phyloP scores from a whole-genome alignment of 2,888 invertebrate species.

The Trisateles emortualis region DNA sequence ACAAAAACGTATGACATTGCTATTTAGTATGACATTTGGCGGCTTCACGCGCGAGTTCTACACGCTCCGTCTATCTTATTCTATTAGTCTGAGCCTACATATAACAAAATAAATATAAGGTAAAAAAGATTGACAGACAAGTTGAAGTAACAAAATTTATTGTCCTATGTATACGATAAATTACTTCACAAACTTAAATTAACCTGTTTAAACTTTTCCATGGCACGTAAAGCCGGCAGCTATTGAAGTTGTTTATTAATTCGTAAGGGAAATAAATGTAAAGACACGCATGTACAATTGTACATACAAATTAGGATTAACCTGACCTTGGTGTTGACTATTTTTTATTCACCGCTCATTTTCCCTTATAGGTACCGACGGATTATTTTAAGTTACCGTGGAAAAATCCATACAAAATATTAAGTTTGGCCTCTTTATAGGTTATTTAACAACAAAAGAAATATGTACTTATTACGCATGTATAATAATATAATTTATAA shows the following conservation, averaged over 20 bases:
- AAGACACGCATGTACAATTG: conserved; percentile 31
- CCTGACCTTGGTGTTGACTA: conserved; percentile 17
- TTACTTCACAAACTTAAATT: conserved; percentile 15
- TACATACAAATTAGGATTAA: conserved; percentile 39
- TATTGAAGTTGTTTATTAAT: conserved; percentile 32
- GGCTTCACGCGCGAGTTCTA: no score
- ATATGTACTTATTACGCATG: no score
- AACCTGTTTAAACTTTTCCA: conserved; percentile 28
- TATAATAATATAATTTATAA: no score
- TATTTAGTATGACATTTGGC: no score
- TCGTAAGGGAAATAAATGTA: conserved; percentile 20
- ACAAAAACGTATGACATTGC: no score
- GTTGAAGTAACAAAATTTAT: neutral
- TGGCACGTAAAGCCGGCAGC: conserved; percentile 41
- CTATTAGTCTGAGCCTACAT: no score
- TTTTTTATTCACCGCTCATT: conserved; percentile 7
- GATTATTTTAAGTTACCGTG: neutral
- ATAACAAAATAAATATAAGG: no score
- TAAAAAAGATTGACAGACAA: neutral
- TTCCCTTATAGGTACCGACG: neutral
- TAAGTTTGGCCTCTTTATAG: no score
- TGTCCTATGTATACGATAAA: neutral
- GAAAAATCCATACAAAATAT: neutral
- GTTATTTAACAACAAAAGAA: no score
- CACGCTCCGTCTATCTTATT: no score